These are phyloP conservation scores for Hydrozoanthus tunicans DNA, from an alignment of 64 coral and sea anemone genomes.

Conservation along the genomic window DNA sequence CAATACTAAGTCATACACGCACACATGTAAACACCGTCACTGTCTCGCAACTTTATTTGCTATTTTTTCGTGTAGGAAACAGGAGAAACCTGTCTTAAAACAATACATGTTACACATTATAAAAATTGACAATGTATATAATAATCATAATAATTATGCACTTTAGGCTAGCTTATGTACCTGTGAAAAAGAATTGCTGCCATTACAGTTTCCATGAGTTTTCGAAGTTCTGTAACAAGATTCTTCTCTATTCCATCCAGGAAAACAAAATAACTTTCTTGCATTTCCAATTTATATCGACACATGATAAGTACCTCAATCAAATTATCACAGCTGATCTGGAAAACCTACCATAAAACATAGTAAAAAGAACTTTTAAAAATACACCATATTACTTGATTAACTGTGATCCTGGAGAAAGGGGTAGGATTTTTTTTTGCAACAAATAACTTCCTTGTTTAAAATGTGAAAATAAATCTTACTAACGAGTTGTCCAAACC, in stretches of 20 bases:
- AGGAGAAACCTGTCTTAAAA: too few species aligned
- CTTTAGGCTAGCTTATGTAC: not conserved
- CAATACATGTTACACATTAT: too few species aligned
- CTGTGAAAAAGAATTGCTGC: conserved; percentile 25
- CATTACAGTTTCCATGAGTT: conserved; percentile 27
- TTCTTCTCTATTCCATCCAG: not conserved
- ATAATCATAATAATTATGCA: not conserved
- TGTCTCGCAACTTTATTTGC: too few species aligned
- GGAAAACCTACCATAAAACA: conserved; percentile 24
- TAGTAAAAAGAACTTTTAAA: not conserved
- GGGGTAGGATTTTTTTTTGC: too few species aligned
- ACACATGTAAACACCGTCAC: too few species aligned
- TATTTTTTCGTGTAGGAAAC: too few species aligned
- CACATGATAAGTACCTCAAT: conserved; percentile 3
- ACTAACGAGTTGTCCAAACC: too few species aligned
- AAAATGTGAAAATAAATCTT: too few species aligned
- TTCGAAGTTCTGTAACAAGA: not conserved
- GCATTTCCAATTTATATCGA: not conserved
- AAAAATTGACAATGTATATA: too few species aligned
- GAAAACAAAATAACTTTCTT: not conserved
- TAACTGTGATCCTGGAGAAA: too few species aligned
- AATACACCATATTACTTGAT: not conserved
- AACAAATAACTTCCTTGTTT: too few species aligned
- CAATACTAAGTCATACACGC: too few species aligned
- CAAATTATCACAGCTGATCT: conserved; percentile 28